Evolutionary conservation across 1,140 invertebrate genomes (phyloP), one percentile per base, ranked within the genome.

Genomic region (Zophobas morio): DNA sequence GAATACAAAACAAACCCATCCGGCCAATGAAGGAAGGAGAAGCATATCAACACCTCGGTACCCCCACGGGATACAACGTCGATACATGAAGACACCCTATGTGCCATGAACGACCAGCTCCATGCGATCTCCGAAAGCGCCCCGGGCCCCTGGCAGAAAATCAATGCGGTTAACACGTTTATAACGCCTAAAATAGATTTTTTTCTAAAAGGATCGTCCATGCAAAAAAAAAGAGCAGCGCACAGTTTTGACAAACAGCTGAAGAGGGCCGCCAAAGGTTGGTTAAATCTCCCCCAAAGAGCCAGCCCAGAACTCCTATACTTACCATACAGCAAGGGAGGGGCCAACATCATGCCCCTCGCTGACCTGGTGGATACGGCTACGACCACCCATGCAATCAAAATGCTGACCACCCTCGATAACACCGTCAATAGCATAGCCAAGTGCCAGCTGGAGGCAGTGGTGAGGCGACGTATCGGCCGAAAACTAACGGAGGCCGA

Each of bases 131-230:
- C 20, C 20, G 20, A 20, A 20, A 20, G 20, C 20, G 20, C 20
- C 20, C 83, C 87, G 0, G 84, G 86, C 1, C 86, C 86, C 0
- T 87, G 87, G 85, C 85, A 87, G 77, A 86, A 86, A 70, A 47
- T 86, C 3, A 84, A 88, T 42, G 83, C 84, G 0, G 4, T 84
- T 3, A 81, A 75, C 0, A 85, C 82, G 0, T 87, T 86, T 57
- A 75, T 87, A 0, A 32, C 85, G 40, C 83, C 87, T 0, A 51
- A 79, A 1, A 53, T 87, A 0, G 79, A 83, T 63, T 87, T 86
- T 53, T 32, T 81, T 6, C 70, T 86, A 42, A 51, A 83, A n/a
- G 81, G 82, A 1, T 73, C 76, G 2, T 32, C 70, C 0, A 42
- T 84, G 6, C 4, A 73, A 5, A 86, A 86, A 35, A 32, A 47